Evolutionary conservation across 2,797 vertebrate species (phyloP).

Genomic region (Sebastes variabilis): DNA sequence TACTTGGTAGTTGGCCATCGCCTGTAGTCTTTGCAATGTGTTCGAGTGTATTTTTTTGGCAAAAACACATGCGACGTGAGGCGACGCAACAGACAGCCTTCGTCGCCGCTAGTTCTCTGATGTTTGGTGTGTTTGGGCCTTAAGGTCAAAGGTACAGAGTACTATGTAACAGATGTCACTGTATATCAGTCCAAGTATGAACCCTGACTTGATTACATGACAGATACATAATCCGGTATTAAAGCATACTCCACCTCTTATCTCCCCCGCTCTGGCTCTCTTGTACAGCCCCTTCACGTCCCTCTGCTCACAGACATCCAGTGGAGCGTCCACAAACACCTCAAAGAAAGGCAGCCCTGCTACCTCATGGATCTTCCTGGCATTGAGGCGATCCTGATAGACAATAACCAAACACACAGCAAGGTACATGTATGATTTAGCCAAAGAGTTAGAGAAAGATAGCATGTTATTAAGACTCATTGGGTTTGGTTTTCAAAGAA

Average conservation of each 20-base stretch:
- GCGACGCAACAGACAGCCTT: accelerated
- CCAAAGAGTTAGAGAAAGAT: neutral
- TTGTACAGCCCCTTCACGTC: constrained; percentile 99
- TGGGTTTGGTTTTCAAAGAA: neutral
- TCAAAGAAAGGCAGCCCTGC: constrained; percentile 97
- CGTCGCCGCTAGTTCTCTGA: no score
- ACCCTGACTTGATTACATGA: neutral
- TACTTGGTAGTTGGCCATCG: no score
- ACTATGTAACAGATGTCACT: neutral
- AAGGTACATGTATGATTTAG: neutral
- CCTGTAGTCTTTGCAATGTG: no score
- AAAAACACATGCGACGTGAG: no score
- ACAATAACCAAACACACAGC: neutral
- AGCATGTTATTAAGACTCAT: neutral
- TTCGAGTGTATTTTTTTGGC: accelerated
- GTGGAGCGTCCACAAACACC: constrained; percentile 96
- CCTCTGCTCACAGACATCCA: constrained; percentile 96
- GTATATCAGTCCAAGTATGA: neutral
- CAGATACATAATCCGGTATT: neutral
- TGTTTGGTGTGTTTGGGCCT: no score
- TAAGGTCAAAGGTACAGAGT: neutral
- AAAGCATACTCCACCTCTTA: constrained; percentile 85
- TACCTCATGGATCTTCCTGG: constrained; percentile 93
- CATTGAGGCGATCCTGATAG: constrained; percentile 93
- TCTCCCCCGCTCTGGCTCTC: constrained; percentile 96